These are phyloP conservation scores for Phaonia tiefii DNA, from an alignment of 2,888 invertebrate species.

Conservation along the genomic window DNA sequence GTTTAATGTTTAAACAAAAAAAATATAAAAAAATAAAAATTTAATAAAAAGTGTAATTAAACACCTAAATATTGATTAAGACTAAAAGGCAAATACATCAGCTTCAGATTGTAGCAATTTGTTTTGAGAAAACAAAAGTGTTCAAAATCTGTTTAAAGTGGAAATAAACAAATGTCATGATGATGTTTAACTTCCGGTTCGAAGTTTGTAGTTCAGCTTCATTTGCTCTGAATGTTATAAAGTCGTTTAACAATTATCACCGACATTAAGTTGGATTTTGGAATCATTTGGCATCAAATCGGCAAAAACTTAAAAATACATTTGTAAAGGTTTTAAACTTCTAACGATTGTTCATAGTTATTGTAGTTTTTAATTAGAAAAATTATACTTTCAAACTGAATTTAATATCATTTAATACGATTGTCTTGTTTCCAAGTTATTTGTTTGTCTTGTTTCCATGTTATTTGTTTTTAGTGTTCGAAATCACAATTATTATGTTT, in stretches of 20 bases:
- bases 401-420: too few species aligned
- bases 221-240: background rate
- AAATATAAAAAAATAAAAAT: too few species aligned
- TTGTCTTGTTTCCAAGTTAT: background rate
- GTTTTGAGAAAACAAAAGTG: background rate
- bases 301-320: too few species aligned
- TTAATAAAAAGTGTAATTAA: too few species aligned
- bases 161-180: slow-evolving; percentile 53
- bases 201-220: slow-evolving; percentile 30
- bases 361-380: too few species aligned
- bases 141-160: slow-evolving; percentile 19
- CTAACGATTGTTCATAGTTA: background rate
- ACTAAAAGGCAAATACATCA: background rate
- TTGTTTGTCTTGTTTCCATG: background rate
- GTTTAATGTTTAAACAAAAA: background rate
- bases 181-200: slow-evolving; percentile 60
- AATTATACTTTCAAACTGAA: too few species aligned
- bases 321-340: too few species aligned
- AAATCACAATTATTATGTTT: too few species aligned
- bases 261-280: too few species aligned
- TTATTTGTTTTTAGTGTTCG: too few species aligned
- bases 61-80: background rate
- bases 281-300: too few species aligned
- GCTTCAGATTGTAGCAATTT: background rate
- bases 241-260: too few species aligned